These are phyloP conservation scores for Lycopodina hypogea DNA, from an alignment of 37 sponge, comb jelly and placozoan genomes.

Conservation along the genomic window DNA sequence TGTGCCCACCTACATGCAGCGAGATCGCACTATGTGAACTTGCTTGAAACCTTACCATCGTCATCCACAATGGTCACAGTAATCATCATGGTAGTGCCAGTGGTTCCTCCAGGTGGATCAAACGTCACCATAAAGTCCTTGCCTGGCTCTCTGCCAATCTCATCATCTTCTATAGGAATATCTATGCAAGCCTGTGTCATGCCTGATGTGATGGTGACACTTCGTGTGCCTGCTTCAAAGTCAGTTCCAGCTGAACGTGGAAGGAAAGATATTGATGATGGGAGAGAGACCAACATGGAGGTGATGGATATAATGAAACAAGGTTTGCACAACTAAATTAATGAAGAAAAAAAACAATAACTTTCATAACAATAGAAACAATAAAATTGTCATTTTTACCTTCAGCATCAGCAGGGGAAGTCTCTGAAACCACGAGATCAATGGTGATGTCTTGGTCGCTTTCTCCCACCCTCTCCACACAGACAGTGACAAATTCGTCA, in stretches of 20 bases:
- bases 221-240: not conserved
- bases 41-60: conserved; percentile 14
- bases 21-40: not conserved
- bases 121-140: not conserved
- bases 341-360: not conserved
- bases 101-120: not conserved
- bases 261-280: not conserved
- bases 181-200: not conserved
- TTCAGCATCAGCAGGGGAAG: not conserved
- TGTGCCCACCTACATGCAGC: no score
- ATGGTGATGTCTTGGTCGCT: not conserved
- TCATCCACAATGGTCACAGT: not conserved
- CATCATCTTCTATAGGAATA: conserved; percentile 25
- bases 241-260: conserved; percentile 5
- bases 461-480: not conserved
- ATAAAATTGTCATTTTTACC: conserved; percentile 6
- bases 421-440: not conserved
- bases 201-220: not conserved
- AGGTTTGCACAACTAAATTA: not conserved
- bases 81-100: not conserved
- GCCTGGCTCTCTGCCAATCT: not conserved
- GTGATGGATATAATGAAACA: no score
- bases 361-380: not conserved
- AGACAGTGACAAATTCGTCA: conserved; percentile 9
- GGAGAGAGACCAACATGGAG: no score